A percentile compares a stretch with the other conserved stretches of the same genome.
Conservation (phyloP, 2,888 invertebrate species). For the Cancer borealis region DNA sequence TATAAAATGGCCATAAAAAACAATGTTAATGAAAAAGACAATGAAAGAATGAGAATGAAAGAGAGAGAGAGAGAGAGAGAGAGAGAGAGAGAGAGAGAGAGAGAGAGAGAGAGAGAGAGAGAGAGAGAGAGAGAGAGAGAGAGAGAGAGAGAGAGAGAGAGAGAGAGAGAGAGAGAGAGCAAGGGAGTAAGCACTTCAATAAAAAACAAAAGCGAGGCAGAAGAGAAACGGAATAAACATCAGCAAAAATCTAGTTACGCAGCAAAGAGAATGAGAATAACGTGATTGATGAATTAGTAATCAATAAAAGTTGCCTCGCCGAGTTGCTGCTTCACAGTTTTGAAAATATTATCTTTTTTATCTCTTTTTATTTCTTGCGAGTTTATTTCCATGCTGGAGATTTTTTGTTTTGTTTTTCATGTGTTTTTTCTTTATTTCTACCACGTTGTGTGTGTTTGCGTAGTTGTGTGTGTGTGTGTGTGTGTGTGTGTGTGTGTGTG, state of each 20-base stretch:
- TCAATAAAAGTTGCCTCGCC: conserved; percentile 27
- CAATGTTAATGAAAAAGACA: too few relatives aligned
- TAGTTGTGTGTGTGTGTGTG: neutral
- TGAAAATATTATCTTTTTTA: neutral
- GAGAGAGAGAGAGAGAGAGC: neutral
- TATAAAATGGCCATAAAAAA: too few relatives aligned
- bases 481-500: conserved; percentile 29
- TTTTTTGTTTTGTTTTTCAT: too few relatives aligned
- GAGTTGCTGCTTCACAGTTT: neutral
- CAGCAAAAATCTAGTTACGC: neutral
- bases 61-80: too few relatives aligned
- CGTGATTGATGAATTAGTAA: conserved; percentile 22
- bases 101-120: too few relatives aligned
- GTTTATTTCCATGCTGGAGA: neutral
- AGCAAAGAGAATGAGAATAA: neutral
- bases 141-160: neutral
- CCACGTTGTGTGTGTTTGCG: neutral
- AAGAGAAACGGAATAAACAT: neutral
- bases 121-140: too few relatives aligned
- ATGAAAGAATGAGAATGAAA: too few relatives aligned
- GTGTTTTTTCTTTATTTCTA: neutral
- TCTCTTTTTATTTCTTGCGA: neutral
- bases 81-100: too few relatives aligned
- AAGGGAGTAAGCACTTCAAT: neutral
- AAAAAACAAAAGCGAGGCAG: neutral